Conservation (phyloP, 2,888 invertebrate species). For the Anthrax anthrax region DNA sequence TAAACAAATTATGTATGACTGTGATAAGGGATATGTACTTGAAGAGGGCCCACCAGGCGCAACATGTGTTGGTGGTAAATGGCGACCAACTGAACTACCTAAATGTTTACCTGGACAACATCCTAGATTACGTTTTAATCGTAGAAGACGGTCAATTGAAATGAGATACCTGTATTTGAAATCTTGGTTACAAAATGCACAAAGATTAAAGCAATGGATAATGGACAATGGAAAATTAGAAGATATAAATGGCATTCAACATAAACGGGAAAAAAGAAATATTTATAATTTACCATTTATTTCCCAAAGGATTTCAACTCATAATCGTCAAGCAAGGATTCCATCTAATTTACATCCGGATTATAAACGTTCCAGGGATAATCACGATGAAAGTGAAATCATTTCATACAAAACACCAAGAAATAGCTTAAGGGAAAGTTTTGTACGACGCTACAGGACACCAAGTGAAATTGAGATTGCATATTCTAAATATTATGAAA, state of each 20-base stretch:
- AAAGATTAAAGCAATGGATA: conserved; percentile 15
- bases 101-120: conserved; percentile 76
- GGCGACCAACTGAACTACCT: conserved; percentile 81
- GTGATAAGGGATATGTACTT: conserved; percentile 78
- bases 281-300: neutral
- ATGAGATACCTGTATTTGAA: conserved; percentile 22
- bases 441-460: conserved; percentile 13
- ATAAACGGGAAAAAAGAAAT: neutral
- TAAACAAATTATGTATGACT: conserved; percentile 92
- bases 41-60: conserved; percentile 83
- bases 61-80: conserved; percentile 85
- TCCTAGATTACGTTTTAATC: conserved; percentile 70
- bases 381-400: too few relatives aligned
- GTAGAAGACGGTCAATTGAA: conserved; percentile 43
- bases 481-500: conserved; percentile 28
- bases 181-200: conserved; percentile 21
- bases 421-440: too few relatives aligned
- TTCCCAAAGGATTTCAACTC: neutral
- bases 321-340: neutral
- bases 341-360: neutral
- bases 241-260: conserved; percentile 3
- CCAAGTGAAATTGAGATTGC: conserved; percentile 23
- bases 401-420: too few relatives aligned
- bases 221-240: neutral
- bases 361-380: neutral